phyloP scores from a whole-genome alignment of 2,113 vertebrate species.

The Benitochromis conjunctus region DNA sequence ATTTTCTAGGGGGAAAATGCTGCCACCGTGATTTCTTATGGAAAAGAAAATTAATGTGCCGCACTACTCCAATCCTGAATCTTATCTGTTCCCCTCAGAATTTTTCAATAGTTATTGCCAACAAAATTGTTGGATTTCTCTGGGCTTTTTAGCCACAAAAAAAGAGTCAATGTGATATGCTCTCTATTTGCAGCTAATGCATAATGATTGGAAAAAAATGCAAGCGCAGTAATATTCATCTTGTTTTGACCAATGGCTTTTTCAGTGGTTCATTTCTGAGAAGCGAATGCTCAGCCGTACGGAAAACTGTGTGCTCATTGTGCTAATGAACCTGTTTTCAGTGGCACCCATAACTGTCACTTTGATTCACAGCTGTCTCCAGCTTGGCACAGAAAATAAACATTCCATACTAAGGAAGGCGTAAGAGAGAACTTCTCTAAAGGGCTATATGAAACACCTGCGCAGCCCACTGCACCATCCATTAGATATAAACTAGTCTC shows the following conservation, averaged over 20 bases:
- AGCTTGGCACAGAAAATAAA: not conserved
- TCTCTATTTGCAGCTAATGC: conserved; percentile 40
- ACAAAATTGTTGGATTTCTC: conserved; percentile 47
- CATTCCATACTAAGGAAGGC: conserved; percentile 18
- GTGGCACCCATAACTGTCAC: conserved; percentile 27
- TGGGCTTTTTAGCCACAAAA: conserved; percentile 5
- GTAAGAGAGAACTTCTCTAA: conserved; percentile 27
- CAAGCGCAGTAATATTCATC: conserved; percentile 13
- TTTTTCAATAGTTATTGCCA: conserved; percentile 36
- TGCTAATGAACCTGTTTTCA: conserved; percentile 49
- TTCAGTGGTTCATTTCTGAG: not conserved
- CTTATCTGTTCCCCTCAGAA: conserved; percentile 53
- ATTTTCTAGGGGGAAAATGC: conserved; percentile 53
- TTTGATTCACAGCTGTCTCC: conserved; percentile 32
- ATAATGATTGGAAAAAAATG: conserved; percentile 47
- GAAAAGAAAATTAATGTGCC: conserved; percentile 57
- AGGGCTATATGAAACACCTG: conserved; percentile 53
- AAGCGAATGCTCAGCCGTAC: not conserved
- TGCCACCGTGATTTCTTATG: conserved; percentile 46
- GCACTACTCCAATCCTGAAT: conserved; percentile 37
- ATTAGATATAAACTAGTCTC: conserved; percentile 48
- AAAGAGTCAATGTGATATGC: not conserved
- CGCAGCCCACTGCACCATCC: conserved; percentile 29
- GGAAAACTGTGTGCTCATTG: not conserved
- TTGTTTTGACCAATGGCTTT: conserved; percentile 24